phyloP scores from a whole-genome alignment of 2,888 invertebrate genomes.

The Euproctis similis region DNA sequence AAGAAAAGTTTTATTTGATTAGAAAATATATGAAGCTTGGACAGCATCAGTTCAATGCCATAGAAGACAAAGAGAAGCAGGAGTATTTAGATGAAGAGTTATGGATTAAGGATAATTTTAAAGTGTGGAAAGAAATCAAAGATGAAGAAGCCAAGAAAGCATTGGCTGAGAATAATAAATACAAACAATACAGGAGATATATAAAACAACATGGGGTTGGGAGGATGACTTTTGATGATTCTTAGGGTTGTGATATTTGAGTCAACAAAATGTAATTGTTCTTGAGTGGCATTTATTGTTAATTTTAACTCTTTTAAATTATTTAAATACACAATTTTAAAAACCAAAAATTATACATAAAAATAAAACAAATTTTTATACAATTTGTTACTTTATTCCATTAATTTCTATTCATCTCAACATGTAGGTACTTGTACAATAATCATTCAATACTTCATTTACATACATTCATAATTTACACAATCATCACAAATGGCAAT shows the following conservation, averaged over 20 bases:
- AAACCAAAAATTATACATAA: constrained; percentile 27
- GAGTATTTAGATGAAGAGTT: constrained; percentile 84
- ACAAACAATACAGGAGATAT: constrained; percentile 92
- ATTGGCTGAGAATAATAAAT: constrained; percentile 88
- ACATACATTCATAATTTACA: constrained; percentile 50
- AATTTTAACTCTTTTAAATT: too few relatives aligned
- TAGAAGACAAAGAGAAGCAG: constrained; percentile 84
- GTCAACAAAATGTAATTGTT: too few relatives aligned
- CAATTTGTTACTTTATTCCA: constrained; percentile 64
- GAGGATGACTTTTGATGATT: constrained; percentile 93
- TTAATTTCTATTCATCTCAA: constrained; percentile 59
- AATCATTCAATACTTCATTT: constrained; percentile 46
- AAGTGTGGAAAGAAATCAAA: constrained; percentile 85
- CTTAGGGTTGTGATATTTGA: constrained; percentile 22
- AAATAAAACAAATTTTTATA: constrained; percentile 55
- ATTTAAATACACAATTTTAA: constrained; percentile 4
- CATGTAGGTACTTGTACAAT: too few relatives aligned
- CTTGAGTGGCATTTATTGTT: too few relatives aligned
- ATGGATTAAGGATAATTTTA: constrained; percentile 89
- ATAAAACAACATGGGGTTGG: constrained; percentile 93
- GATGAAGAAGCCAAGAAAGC: constrained; percentile 91
- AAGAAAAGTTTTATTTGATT: constrained; percentile 90
- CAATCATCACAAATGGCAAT: constrained; percentile 65
- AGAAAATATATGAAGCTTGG: constrained; percentile 85
- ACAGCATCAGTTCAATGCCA: constrained; percentile 80